These are phyloP conservation scores for Ctenopoma kingsleyae DNA, from an alignment of 2,797 vertebrate genomes.

Conservation along the genomic window DNA sequence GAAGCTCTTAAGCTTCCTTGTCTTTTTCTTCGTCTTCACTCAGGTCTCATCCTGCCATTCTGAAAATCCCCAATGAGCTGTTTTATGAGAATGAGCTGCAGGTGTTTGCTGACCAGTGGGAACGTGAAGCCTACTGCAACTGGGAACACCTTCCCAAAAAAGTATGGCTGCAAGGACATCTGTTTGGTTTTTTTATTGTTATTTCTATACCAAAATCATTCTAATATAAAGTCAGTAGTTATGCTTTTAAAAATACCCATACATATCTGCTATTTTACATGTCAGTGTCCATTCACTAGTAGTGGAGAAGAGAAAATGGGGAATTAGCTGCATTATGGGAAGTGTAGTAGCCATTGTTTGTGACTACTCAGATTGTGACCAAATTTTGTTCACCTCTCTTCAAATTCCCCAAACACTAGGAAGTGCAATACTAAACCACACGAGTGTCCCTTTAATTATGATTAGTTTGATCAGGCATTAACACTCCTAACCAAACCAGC, in stretches of 20 bases:
- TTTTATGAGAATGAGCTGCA: conserved; percentile 93
- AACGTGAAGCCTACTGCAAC: conserved; percentile 85
- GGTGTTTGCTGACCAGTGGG: conserved; percentile 74
- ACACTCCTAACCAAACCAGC: not conserved
- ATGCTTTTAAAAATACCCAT: not conserved
- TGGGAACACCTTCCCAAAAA: conserved; percentile 89
- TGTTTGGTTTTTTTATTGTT: not conserved
- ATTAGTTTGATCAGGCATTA: not conserved
- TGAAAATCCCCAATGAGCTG: conserved; percentile 89
- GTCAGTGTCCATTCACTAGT: too few species aligned
- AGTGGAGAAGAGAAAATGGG: not conserved
- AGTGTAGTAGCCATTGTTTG: not conserved
- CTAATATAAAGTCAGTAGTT: not conserved
- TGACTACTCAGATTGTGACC: not conserved
- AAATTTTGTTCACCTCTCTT: not conserved
- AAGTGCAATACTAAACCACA: not conserved
- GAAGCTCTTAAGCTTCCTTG: not conserved
- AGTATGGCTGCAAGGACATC: conserved; percentile 65
- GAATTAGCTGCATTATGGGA: not conserved
- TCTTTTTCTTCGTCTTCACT: not conserved
- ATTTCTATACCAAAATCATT: not conserved
- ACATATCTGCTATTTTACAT: not conserved
- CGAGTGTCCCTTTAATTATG: not conserved
- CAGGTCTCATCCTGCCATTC: conserved; percentile 92
- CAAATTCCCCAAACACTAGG: not conserved